Evolutionary conservation across 2,797 vertebrate genomes (phyloP).

Genomic region (Anguilla pacifica): DNA sequence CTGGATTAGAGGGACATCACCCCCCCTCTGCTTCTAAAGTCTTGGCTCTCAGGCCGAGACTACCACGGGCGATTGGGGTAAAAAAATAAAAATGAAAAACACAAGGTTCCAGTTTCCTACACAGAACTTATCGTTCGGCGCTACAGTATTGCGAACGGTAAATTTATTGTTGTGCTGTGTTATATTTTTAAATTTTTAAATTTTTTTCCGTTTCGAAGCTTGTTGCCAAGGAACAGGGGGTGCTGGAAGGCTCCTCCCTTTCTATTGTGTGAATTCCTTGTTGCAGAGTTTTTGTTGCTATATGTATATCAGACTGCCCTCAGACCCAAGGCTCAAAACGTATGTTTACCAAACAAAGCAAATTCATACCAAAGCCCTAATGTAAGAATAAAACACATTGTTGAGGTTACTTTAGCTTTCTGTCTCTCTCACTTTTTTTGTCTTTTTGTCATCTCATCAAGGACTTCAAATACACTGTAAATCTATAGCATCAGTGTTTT

Average conservation of each 20-base stretch:
- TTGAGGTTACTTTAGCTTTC: neutral
- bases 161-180: neutral
- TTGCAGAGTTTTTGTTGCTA: neutral
- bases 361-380: slow-evolving; percentile 10
- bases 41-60: neutral
- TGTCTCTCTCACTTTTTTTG: neutral
- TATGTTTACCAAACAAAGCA: slow-evolving; percentile 13
- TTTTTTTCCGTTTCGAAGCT: neutral
- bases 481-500: neutral
- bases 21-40: neutral
- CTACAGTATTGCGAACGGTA: neutral
- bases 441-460: neutral
- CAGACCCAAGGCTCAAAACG: slow-evolving; percentile 16
- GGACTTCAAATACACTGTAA: neutral
- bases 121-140: neutral
- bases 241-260: neutral
- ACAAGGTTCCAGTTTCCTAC: neutral
- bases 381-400: neutral
- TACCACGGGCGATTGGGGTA: neutral
- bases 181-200: too few relatives aligned
- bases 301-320: neutral
- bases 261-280: slow-evolving; percentile 4
- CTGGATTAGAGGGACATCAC: neutral
- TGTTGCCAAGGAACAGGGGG: neutral
- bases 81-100: neutral